Evolutionary conservation across 1,140 invertebrate genomes (phyloP).

Genomic region (Oedothorax gibbosus): DNA sequence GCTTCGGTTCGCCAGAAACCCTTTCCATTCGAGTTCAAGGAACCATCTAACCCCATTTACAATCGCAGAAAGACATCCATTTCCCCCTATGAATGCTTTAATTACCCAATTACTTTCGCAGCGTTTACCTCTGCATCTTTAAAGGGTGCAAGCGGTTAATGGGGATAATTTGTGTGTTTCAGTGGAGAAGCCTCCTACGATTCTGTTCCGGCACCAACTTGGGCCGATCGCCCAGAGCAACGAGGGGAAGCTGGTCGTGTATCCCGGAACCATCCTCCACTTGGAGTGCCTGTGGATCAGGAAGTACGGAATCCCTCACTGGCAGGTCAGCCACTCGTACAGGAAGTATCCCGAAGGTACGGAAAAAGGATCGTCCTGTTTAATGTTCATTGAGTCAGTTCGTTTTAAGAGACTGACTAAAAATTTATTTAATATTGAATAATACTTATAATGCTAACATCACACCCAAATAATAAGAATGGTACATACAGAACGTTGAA

Average conservation of each 20-base stretch:
- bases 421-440: too few relatives aligned
- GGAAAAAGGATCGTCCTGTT: not conserved
- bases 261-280: conserved; percentile 84
- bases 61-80: not conserved
- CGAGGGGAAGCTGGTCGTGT: conserved; percentile 84
- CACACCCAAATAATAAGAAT: too few relatives aligned
- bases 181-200: conserved; percentile 89
- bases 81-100: not conserved
- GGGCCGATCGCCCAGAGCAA: conserved; percentile 88
- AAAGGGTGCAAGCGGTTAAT: not conserved
- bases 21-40: not conserved
- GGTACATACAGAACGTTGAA: too few relatives aligned
- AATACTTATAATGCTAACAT: too few relatives aligned
- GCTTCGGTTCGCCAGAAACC: not conserved
- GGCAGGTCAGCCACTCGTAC: conserved; percentile 78
- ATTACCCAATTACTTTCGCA: not conserved
- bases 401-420: too few relatives aligned
- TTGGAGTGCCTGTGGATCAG: conserved; percentile 89
- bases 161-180: conserved; percentile 15
- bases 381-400: too few relatives aligned
- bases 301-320: conserved; percentile 84
- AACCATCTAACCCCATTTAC: not conserved
- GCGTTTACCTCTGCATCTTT: too few relatives aligned
- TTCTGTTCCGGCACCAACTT: conserved; percentile 81
- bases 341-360: conserved; percentile 79